Conservation (phyloP, 2,797 vertebrate species). For the Sphaeramia orbicularis region DNA sequence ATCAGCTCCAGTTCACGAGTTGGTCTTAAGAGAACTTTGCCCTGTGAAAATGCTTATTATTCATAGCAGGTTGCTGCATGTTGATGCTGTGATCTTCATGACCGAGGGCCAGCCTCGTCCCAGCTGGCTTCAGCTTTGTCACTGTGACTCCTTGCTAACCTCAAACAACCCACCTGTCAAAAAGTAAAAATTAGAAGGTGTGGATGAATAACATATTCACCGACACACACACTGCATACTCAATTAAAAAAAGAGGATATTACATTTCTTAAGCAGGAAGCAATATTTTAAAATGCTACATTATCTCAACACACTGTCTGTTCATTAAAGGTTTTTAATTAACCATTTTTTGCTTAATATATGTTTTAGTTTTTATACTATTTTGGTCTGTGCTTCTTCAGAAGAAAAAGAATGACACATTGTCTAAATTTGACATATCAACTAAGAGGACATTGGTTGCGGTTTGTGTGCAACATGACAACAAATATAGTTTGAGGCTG, state of each 20-base stretch:
- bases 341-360: too few species aligned
- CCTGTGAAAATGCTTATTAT: constrained; percentile 55
- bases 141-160: constrained; percentile 46
- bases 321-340: too few species aligned
- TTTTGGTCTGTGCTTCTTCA: too few species aligned
- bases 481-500: too few species aligned
- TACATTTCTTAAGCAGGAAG: neutral
- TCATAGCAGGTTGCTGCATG: constrained; percentile 45
- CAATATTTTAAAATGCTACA: neutral
- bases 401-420: too few species aligned
- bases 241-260: constrained; percentile 1
- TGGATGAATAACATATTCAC: neutral
- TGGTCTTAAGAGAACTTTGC: constrained; percentile 37
- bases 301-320: too few species aligned
- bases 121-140: constrained; percentile 60
- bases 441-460: too few species aligned
- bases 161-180: constrained; percentile 48
- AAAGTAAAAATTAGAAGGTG: constrained; percentile 11
- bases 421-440: too few species aligned
- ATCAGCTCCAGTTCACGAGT: constrained; percentile 1
- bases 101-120: constrained; percentile 51
- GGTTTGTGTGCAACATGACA: too few species aligned
- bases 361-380: too few species aligned
- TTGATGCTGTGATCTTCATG: constrained; percentile 54
- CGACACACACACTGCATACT: neutral